phyloP scores from a whole-genome alignment of 1,140 invertebrate species.

The Chionoecetes opilio region DNA sequence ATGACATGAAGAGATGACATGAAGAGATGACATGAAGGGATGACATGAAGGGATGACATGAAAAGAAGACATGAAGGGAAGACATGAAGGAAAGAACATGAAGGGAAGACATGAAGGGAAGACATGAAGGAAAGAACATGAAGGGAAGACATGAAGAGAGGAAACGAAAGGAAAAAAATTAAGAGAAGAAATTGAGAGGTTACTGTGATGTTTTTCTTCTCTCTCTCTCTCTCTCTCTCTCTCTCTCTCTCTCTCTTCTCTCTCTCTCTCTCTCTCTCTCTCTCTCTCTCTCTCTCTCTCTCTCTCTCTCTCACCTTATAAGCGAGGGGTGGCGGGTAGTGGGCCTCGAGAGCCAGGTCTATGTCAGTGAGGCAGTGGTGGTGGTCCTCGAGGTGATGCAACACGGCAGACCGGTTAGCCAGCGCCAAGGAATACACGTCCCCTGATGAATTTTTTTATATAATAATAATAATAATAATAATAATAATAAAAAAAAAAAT shows the following conservation, averaged over 20 bases:
- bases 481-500: too few species aligned
- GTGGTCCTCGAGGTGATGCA: slow-evolving; percentile 91
- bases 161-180: too few species aligned
- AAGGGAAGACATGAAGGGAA: too few species aligned
- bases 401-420: slow-evolving; percentile 94
- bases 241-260: not conserved
- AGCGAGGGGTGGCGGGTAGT: slow-evolving; percentile 89
- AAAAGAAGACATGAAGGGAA: too few species aligned
- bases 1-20: too few species aligned
- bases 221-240: too few species aligned
- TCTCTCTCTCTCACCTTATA: slow-evolving; percentile 82
- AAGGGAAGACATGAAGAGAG: too few species aligned
- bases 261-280: not conserved
- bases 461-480: too few species aligned
- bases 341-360: slow-evolving; percentile 87
- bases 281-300: not conserved
- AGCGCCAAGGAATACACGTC: slow-evolving; percentile 88
- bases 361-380: slow-evolving; percentile 89
- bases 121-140: too few species aligned
- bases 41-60: not conserved
- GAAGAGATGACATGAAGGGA: not conserved
- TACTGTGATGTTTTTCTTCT: too few species aligned
- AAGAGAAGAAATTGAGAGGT: too few species aligned
- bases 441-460: slow-evolving; percentile 56
- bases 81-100: too few species aligned